Evolutionary conservation across 2,113 vertebrate species (phyloP).

Genomic region (Orientallactaga bullata): DNA sequence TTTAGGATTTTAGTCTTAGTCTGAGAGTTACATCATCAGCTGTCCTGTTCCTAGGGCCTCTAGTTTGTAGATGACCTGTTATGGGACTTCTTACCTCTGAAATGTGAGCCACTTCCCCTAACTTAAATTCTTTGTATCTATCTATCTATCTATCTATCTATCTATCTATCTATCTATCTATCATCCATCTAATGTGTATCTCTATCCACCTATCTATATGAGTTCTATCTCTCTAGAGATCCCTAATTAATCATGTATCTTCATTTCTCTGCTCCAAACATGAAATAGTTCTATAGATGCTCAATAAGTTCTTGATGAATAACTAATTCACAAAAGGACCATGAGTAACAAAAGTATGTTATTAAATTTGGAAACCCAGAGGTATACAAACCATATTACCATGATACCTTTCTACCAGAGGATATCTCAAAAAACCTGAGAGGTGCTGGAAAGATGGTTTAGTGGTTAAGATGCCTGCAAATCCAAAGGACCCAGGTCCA

Average conservation of each 20-base stretch:
- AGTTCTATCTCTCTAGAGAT: not conserved
- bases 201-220: not conserved
- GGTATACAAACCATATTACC: not conserved
- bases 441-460: too few relatives aligned
- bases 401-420: not conserved
- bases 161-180: not conserved
- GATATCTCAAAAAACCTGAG: not conserved
- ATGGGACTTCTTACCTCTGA: too few relatives aligned
- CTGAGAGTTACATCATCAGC: not conserved
- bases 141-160: not conserved
- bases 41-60: not conserved
- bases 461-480: too few relatives aligned
- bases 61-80: not conserved
- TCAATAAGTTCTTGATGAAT: constrained; percentile 10
- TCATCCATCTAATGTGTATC: not conserved
- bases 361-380: constrained; percentile 33
- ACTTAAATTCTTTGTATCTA: too few relatives aligned
- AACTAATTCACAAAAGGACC: not conserved
- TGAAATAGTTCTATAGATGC: not conserved
- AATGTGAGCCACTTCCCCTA: not conserved
- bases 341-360: constrained; percentile 31
- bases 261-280: constrained; percentile 20
- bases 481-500: too few relatives aligned
- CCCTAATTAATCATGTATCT: not conserved
- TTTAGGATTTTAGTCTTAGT: not conserved